Evolutionary conservation across 2,797 vertebrate genomes (phyloP).

Genomic region (Neosalanx taihuensis): DNA sequence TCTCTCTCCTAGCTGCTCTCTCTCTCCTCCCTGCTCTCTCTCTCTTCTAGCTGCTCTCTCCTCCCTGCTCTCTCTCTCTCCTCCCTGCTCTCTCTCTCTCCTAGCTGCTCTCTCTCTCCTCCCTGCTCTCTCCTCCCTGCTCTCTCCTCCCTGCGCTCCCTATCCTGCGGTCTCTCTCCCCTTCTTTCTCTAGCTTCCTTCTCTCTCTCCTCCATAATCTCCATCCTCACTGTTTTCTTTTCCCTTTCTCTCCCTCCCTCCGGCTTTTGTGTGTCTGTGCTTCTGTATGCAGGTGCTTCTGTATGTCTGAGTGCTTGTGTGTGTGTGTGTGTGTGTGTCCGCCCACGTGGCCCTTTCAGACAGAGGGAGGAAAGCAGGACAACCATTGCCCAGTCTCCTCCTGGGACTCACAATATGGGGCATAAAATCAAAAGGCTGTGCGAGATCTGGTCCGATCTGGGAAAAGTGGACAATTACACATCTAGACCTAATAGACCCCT

Average conservation of each 20-base stretch:
- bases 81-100: no score
- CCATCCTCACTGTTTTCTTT: no score
- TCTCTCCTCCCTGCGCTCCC: no score
- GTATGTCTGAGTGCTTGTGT: neutral
- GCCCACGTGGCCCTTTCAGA: neutral
- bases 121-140: no score
- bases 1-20: no score
- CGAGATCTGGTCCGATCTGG: neutral
- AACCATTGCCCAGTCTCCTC: conserved; percentile 13
- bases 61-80: no score
- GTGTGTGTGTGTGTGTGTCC: neutral
- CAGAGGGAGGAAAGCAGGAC: conserved; percentile 8
- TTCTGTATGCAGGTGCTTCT: neutral
- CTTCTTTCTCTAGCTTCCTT: no score
- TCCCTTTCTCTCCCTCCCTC: neutral
- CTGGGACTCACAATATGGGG: conserved; percentile 18
- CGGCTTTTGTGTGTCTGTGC: neutral
- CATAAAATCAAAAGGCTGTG: neutral
- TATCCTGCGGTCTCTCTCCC: no score
- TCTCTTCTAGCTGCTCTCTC: no score
- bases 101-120: no score
- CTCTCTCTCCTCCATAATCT: no score
- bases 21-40: no score
- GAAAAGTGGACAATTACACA: neutral
- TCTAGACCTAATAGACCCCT: neutral